phyloP scores from a whole-genome alignment of 2,113 vertebrate species.

The Prionailurus bengalensis region DNA sequence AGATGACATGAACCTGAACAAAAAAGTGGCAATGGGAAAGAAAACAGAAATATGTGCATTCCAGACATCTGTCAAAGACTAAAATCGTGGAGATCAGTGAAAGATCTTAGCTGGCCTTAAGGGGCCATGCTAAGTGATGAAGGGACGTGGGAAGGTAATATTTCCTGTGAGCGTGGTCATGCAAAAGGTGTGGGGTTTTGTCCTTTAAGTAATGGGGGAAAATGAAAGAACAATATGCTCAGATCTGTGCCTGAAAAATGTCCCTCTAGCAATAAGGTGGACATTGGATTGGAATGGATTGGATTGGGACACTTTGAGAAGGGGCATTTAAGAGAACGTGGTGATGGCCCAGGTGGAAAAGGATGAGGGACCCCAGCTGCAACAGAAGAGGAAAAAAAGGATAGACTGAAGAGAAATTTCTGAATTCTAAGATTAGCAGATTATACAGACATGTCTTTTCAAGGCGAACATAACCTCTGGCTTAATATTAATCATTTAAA shows the following conservation, averaged over 20 bases:
- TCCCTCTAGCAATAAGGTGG: not conserved
- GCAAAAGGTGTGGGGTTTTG: not conserved
- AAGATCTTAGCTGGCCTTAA: not conserved
- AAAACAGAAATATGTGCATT: not conserved
- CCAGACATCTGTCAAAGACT: not conserved
- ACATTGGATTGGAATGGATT: not conserved
- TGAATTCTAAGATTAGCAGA: not conserved
- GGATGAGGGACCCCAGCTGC: not conserved
- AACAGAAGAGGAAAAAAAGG: not conserved
- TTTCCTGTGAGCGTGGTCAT: not conserved
- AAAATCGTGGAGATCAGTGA: not conserved
- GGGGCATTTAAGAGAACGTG: not conserved
- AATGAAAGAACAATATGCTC: not conserved
- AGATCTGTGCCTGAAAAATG: not conserved
- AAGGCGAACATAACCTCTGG: not conserved
- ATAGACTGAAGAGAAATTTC: not conserved
- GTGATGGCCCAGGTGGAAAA: not conserved
- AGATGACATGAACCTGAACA: not conserved
- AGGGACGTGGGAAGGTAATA: not conserved
- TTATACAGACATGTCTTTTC: not conserved
- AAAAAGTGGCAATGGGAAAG: not conserved
- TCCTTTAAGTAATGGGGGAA: not conserved
- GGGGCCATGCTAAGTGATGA: not conserved
- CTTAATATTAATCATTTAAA: constrained; percentile 37
- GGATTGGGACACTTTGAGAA: not conserved